A percentile compares a stretch with the other conserved stretches of the same genome.
phyloP scores from a whole-genome alignment of 2,113 vertebrate species.

The Trochalopteron elliotii region DNA sequence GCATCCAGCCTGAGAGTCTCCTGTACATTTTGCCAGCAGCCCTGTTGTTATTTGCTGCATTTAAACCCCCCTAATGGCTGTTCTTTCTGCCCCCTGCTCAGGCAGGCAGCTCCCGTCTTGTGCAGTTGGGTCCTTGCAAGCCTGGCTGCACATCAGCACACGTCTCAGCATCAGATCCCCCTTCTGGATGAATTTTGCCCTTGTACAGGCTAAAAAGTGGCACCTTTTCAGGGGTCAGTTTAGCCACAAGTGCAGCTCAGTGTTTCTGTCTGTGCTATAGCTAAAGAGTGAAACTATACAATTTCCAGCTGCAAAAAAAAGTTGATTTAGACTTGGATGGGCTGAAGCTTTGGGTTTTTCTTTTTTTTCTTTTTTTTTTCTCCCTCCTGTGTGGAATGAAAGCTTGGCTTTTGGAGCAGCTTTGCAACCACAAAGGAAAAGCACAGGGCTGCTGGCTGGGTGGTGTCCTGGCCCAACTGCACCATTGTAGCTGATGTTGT shows the following conservation, averaged over 20 bases:
- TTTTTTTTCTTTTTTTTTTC: not conserved
- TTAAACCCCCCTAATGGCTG: not conserved
- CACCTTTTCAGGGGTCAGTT: not conserved
- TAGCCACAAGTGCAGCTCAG: not conserved
- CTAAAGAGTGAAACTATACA: not conserved
- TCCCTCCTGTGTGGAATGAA: not conserved
- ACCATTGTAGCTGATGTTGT: not conserved
- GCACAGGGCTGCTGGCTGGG: conserved; percentile 35
- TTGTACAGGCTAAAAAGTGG: not conserved
- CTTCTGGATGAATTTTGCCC: not conserved
- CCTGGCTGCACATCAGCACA: not conserved
- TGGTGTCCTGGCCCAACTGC: not conserved
- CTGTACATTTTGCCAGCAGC: accelerated
- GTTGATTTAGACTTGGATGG: not conserved
- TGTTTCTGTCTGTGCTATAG: not conserved
- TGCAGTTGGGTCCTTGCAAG: not conserved
- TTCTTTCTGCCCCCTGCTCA: not conserved
- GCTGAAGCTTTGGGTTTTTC: not conserved
- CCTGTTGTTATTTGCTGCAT: not conserved
- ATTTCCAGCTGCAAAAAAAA: not conserved
- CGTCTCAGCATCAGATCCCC: not conserved
- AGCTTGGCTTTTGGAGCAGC: conserved; percentile 11
- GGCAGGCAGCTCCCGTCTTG: not conserved
- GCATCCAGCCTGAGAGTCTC: not conserved
- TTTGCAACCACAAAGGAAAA: conserved; percentile 42